A percentile compares a stretch with the other conserved stretches of the same genome.
Evolutionary conservation across 1,140 invertebrate genomes (phyloP).

Genomic region (Papilio glaucus): DNA sequence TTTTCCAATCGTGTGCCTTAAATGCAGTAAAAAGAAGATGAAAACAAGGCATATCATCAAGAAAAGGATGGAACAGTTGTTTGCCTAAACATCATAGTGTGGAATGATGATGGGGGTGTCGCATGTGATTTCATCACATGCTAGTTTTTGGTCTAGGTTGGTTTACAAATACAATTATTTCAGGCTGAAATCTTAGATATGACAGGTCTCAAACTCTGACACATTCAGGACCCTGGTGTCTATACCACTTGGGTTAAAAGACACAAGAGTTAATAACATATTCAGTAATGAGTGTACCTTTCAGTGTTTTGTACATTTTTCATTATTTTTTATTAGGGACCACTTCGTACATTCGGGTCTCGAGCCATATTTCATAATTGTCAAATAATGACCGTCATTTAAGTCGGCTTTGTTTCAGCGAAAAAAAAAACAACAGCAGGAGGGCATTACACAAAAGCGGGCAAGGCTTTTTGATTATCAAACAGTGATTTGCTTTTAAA

Average conservation of each 20-base stretch:
- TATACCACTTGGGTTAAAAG: too few species aligned
- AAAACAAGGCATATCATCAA: too few species aligned
- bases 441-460: conserved; percentile 42
- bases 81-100: too few species aligned
- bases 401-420: conserved; percentile 49
- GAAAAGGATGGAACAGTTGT: too few species aligned
- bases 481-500: conserved; percentile 59
- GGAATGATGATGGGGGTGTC: too few species aligned
- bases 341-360: conserved; percentile 52
- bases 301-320: conserved; percentile 53
- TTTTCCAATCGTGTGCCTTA: too few species aligned
- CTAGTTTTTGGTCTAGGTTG: too few species aligned
- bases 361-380: conserved; percentile 66
- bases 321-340: conserved; percentile 53
- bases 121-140: too few species aligned
- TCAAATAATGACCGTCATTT: conserved; percentile 58
- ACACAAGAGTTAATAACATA: conserved; percentile 36
- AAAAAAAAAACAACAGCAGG: background rate
- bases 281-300: conserved; percentile 57
- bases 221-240: too few species aligned
- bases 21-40: too few species aligned
- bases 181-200: too few species aligned
- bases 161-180: too few species aligned
- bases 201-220: background rate
- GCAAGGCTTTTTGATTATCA: conserved; percentile 46